Evolutionary conservation across 2,888 invertebrate species (phyloP).

Genomic region (Cosmopolites sordidus): DNA sequence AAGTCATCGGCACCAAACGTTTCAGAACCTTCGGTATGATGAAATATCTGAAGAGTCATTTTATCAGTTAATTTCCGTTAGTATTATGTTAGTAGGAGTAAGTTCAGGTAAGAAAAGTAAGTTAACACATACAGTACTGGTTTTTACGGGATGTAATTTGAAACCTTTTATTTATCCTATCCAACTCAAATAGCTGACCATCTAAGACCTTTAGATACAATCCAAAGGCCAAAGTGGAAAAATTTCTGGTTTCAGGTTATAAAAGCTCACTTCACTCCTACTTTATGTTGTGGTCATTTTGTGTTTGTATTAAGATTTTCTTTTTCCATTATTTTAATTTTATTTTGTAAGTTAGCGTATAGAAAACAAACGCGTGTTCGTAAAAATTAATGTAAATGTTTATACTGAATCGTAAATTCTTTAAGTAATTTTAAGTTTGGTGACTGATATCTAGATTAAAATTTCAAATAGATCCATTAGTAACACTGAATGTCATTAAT

Average conservation of each 20-base stretch:
- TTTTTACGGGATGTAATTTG: not conserved
- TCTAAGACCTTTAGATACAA: too few relatives aligned
- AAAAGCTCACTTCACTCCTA: too few relatives aligned
- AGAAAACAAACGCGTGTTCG: constrained; percentile 1
- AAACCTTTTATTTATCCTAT: not conserved
- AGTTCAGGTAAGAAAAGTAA: not conserved
- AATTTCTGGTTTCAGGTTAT: too few relatives aligned
- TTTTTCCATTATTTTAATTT: constrained; percentile 6
- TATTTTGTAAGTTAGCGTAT: constrained; percentile 10
- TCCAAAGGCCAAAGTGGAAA: too few relatives aligned
- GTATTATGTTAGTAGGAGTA: constrained; percentile 3
- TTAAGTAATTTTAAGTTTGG: too few relatives aligned
- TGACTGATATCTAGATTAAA: too few relatives aligned
- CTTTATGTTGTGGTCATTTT: not conserved
- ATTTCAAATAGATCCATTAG: too few relatives aligned
- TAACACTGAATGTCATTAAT: too few relatives aligned
- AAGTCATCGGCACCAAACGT: constrained; percentile 86
- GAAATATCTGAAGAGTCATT: constrained; percentile 91
- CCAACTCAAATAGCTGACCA: too few relatives aligned
- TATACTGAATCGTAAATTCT: not conserved
- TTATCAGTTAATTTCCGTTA: constrained; percentile 55
- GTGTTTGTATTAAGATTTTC: constrained; percentile 10
- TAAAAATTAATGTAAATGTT: constrained; percentile 5
- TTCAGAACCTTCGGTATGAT: constrained; percentile 97
- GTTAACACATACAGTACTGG: not conserved